Evolutionary conservation across 2,113 vertebrate genomes (phyloP).

Genomic region (Platichthys flesus): DNA sequence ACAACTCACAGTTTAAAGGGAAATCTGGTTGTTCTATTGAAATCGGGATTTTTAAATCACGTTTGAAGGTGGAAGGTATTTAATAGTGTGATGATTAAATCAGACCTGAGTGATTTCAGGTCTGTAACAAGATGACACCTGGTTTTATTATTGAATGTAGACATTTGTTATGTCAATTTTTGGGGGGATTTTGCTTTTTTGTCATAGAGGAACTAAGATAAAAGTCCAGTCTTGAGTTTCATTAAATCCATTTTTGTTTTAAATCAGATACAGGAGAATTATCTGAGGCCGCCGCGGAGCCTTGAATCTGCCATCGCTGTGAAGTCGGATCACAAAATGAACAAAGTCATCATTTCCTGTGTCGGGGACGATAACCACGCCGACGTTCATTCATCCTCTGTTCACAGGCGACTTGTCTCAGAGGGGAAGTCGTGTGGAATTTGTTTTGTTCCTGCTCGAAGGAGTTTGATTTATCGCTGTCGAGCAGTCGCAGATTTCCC

Average conservation of each 20-base stretch:
- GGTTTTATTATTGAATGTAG: slow-evolving; percentile 32
- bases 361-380: slow-evolving; percentile 1
- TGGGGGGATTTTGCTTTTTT: neutral
- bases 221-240: neutral
- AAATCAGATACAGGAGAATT: slow-evolving; percentile 6
- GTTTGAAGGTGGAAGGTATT: neutral
- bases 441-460: slow-evolving; percentile 12
- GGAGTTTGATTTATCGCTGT: slow-evolving; percentile 22
- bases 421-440: neutral
- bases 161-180: neutral
- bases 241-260: neutral
- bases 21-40: neutral
- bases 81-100: neutral
- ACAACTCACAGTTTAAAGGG: neutral
- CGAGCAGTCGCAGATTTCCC: neutral
- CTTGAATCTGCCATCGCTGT: neutral
- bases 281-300: slow-evolving; percentile 1
- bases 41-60: neutral
- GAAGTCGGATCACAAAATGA: neutral
- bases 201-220: neutral
- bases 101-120: too few relatives aligned
- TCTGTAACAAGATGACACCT: neutral
- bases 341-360: neutral
- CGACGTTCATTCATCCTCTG: slow-evolving; percentile 1
- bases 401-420: neutral